A percentile compares a stretch with the other conserved stretches of the same genome.
Evolutionary conservation across 2,888 invertebrate genomes (phyloP).

Genomic region (Boloria selene): DNA sequence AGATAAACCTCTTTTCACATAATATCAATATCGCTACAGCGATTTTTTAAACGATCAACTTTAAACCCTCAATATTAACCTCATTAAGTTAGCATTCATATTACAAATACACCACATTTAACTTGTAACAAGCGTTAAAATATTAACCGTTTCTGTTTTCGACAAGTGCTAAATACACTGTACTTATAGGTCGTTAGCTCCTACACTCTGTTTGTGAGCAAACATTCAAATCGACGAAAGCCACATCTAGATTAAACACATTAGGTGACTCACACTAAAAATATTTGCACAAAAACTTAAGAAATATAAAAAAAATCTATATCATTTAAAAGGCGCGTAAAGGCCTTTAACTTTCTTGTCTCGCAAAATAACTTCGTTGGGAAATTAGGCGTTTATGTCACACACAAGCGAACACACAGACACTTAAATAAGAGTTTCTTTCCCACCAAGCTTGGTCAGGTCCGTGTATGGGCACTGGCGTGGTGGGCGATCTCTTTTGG

Average conservation of each 20-base stretch:
- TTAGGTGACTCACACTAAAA: not conserved
- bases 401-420: conserved; percentile 50
- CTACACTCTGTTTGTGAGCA: conserved; percentile 11
- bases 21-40: not conserved
- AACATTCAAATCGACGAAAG: not conserved
- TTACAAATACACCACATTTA: not conserved
- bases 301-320: conserved; percentile 5
- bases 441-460: conserved; percentile 66
- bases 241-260: not conserved
- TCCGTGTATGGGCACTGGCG: conserved; percentile 56
- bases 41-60: too few species aligned
- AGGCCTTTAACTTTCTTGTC: conserved; percentile 39
- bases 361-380: conserved; percentile 34
- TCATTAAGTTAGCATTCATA: too few species aligned
- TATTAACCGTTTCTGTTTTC: not conserved
- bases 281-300: conserved; percentile 7
- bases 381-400: conserved; percentile 35
- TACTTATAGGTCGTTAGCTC: not conserved
- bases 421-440: conserved; percentile 75
- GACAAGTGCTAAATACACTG: not conserved
- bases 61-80: too few species aligned
- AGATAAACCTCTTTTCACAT: conserved; percentile 3
- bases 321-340: conserved; percentile 30
- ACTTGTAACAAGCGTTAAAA: not conserved
- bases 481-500: conserved; percentile 64